Evolutionary conservation across 2,113 vertebrate species (phyloP), one percentile per base, ranked within the genome.

Genomic region (Daphoenositta chrysoptera): DNA sequence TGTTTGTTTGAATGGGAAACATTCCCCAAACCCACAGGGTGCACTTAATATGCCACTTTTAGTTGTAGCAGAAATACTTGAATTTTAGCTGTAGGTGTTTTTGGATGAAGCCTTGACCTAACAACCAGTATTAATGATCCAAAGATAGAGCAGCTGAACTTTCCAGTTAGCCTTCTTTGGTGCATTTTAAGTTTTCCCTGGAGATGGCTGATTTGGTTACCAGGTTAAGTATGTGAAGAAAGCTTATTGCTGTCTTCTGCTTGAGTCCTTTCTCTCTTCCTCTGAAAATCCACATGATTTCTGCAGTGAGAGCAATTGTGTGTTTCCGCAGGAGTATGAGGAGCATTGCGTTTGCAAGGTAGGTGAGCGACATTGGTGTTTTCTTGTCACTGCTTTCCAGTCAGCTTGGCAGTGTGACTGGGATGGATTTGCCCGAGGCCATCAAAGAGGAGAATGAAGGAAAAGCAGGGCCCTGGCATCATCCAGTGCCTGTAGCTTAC

Each of bases 1-100:
- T 73, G 10, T 37, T 96, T 93, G 72, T 88, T 96, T 90, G 51
- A 93, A 85, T 96, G 81, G 79, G 84, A 96, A 97, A 94, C 84
- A 97, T 98, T 98, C 96, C 79, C 81, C 75, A 97, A 97, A 94
- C 76, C 97, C 92, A 95, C 50, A 86, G 96, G 90, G 97, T 96
- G 40, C 60, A 96, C 84, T 98, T 96, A 97, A 96, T 88, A 89
- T 94, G 93, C 96, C 96, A 95, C 93, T 97, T 97, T 95, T 96
- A 91, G 89, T 97, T 97, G 95, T 48, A 96, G 93, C 86, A 96
- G 92, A 96, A 96, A 96, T 97, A 81, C 54, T 96, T 96, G 72
- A 78, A 71, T 97, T 96, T 96, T 97, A 92, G 83, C 79, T 96
- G 80, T 95, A 94, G 96, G 96, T 97, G 96, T 93, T 97, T 94